Evolutionary conservation across 2,888 invertebrate species (phyloP), one percentile per base, ranked within the genome.

Genomic region (Rhogogaster chlorosoma): DNA sequence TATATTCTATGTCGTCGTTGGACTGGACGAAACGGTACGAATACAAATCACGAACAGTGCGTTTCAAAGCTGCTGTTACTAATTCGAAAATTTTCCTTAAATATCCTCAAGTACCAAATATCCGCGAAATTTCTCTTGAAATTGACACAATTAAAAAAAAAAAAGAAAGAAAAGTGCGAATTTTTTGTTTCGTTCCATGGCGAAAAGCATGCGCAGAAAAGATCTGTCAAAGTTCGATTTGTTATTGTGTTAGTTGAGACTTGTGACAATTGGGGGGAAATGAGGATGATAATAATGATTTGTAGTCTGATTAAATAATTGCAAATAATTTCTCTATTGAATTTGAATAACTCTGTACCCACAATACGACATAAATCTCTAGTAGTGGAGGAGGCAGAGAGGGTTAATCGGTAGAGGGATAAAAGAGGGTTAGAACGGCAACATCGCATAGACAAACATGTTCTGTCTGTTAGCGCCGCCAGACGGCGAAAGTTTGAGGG

Each of bases 321-420:
- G 87, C 87, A 89, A 88, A 88, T 87, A 86, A 15, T 0, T 22
- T 36, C 6, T 32, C n/a, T 15, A 42, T 38, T 4, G 12, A 38
- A 42, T 73, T 73, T 73, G 71, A 73, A 73, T 10, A 26, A 38
- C 71, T 73, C 77, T 49, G 77, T 77, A 53, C 53, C 2, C 15
- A 49, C 32, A 32, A 78, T 85, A 67, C 32, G 67, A 32, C 85
- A 77, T 84, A 57, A 84, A 84, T 84, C 38, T 85, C n/a, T 86
- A 73, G 42, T 38, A 85, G 86, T 88, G 86, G 87, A 87, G 91
- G 90, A 87, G 91, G 90, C 89, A 89, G 91, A 89, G 89, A 93
- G 93, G 94, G 10, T 42, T 94, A n/a, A n/a, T 93, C 94, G 94
- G 93, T 93, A 92, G 87, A 89, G 90, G 91, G 90, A 87, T 89